Evolutionary conservation across 2,797 vertebrate species (phyloP).

Genomic region (Molothrus aeneus): DNA sequence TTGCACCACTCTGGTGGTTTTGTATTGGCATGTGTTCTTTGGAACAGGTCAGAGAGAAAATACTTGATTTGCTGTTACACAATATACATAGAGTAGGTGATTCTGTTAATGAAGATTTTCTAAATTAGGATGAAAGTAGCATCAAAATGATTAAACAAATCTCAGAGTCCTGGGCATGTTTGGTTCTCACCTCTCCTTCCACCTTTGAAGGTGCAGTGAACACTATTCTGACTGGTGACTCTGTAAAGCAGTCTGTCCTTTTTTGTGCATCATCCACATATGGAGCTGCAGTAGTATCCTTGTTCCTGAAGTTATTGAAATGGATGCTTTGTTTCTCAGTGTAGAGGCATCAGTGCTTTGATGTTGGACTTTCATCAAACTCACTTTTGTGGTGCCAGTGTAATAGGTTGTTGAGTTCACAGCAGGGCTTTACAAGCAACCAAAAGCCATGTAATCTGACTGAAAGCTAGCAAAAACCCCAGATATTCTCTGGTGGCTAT

Average conservation of each 20-base stretch:
- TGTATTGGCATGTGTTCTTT: neutral
- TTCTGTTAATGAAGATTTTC: neutral
- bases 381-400: neutral
- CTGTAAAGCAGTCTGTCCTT: neutral
- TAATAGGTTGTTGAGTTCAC: neutral
- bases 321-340: neutral
- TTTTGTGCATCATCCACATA: neutral
- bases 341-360: neutral
- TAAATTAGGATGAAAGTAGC: neutral
- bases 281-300: neutral
- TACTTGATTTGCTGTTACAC: neutral
- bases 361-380: neutral
- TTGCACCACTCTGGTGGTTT: neutral
- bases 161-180: neutral
- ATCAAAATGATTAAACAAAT: neutral
- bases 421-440: neutral
- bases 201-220: neutral
- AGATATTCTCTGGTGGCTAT: neutral
- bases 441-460: neutral
- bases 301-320: neutral
- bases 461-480: neutral
- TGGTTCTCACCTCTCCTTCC: accelerated
- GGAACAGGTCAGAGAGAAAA: neutral
- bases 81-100: neutral
- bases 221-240: neutral